Evolutionary conservation across 2,888 invertebrate genomes (phyloP).

Genomic region (Folsomia candida): DNA sequence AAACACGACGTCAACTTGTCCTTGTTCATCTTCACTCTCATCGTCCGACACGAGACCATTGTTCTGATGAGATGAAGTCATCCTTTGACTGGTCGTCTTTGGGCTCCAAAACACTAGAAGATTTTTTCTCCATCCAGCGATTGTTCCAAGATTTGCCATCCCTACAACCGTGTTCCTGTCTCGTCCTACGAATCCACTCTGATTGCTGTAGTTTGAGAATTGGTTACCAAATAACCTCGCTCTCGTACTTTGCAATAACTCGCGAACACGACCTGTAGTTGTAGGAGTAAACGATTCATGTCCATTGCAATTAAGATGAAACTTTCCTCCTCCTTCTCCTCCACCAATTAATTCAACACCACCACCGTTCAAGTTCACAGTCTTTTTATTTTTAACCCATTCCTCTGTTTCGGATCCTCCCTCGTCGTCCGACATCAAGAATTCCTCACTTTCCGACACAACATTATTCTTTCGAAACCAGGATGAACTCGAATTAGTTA

Average conservation of each 20-base stretch:
- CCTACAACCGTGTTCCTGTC: neutral
- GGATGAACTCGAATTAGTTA: no score
- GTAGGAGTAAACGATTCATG: neutral
- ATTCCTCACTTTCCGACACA: neutral
- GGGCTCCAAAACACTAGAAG: neutral
- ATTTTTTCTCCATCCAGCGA: neutral
- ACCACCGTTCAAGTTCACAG: neutral
- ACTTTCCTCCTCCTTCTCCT: neutral
- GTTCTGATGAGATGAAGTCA: no score
- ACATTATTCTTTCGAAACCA: neutral
- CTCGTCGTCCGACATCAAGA: neutral
- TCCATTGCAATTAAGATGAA: neutral
- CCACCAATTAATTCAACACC: neutral
- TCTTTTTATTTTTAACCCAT: neutral
- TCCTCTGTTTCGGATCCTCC: no score
- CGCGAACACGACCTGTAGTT: neutral
- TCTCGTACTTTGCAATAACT: neutral
- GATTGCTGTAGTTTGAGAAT: no score
- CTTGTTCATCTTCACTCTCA: neutral
- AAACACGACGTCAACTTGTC: no score
- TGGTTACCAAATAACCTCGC: neutral
- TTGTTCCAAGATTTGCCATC: neutral
- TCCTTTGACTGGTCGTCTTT: neutral
- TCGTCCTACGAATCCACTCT: no score
- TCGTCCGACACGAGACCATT: neutral